These are phyloP conservation scores for Cosmia pyralina DNA, from an alignment of 2,888 invertebrate genomes.

Conservation along the genomic window DNA sequence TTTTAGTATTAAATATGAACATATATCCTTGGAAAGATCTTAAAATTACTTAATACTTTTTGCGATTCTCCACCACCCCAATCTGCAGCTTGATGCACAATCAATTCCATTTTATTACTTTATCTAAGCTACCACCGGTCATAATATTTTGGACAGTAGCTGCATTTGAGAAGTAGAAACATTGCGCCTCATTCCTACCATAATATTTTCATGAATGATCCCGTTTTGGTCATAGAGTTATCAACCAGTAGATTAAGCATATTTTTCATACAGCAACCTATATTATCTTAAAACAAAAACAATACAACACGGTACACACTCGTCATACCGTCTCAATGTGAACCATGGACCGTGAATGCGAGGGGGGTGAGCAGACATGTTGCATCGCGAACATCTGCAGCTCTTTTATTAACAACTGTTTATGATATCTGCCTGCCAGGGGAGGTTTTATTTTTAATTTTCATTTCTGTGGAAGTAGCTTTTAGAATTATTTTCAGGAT, in stretches of 20 bases:
- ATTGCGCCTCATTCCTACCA: too few species aligned
- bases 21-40: background rate
- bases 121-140: background rate
- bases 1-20: background rate
- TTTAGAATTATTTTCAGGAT: background rate
- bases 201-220: background rate
- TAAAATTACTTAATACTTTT: background rate
- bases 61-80: background rate
- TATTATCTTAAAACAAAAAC: conserved; percentile 20
- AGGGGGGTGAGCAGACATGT: conserved; percentile 57
- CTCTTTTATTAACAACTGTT: conserved; percentile 69
- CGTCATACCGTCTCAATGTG: conserved; percentile 47
- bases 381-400: conserved; percentile 65
- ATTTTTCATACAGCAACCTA: background rate
- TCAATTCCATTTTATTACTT: background rate
- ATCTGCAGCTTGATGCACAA: background rate
- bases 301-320: conserved; percentile 23
- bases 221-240: background rate
- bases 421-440: conserved; percentile 54
- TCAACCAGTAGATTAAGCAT: background rate
- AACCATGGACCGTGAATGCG: conserved; percentile 57
- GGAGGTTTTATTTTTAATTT: conserved; percentile 59
- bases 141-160: too few species aligned
- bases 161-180: background rate
- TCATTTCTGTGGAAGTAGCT: conserved; percentile 19